These are phyloP conservation scores for Poecilia velifera DNA, from an alignment of 2,797 vertebrate genomes.

Conservation along the genomic window DNA sequence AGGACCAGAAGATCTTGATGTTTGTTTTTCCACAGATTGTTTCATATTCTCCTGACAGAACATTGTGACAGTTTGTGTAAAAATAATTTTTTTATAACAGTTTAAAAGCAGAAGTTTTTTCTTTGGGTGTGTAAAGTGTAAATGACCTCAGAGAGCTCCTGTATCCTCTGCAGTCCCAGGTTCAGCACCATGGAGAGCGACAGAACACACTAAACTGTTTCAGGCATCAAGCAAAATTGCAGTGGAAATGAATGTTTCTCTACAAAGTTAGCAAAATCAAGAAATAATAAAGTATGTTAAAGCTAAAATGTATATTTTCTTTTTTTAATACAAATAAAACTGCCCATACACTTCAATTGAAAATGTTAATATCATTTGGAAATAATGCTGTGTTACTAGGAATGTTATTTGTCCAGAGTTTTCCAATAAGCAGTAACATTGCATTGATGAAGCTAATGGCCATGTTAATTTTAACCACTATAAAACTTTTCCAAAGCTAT, in stretches of 20 bases:
- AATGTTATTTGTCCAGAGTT: too few species aligned
- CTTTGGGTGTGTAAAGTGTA: not conserved
- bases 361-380: not conserved
- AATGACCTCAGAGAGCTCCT: conserved; percentile 43
- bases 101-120: not conserved
- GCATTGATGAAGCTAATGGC: too few species aligned
- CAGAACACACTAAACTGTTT: not conserved
- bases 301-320: not conserved
- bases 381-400: too few species aligned
- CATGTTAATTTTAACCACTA: too few species aligned
- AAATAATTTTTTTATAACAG: too few species aligned
- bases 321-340: not conserved
- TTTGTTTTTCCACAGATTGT: not conserved
- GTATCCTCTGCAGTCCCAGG: not conserved
- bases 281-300: not conserved
- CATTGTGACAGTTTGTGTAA: not conserved
- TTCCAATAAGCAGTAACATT: too few species aligned
- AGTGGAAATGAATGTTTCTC: not conserved
- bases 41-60: not conserved
- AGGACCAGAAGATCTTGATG: too few species aligned
- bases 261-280: not conserved
- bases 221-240: not conserved
- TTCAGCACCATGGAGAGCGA: conserved; percentile 51
- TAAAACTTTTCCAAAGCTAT: too few species aligned
- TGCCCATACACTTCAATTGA: not conserved